These are phyloP conservation scores for Nesoenas mayeri DNA, from an alignment of 2,113 vertebrate species.

Conservation along the genomic window DNA sequence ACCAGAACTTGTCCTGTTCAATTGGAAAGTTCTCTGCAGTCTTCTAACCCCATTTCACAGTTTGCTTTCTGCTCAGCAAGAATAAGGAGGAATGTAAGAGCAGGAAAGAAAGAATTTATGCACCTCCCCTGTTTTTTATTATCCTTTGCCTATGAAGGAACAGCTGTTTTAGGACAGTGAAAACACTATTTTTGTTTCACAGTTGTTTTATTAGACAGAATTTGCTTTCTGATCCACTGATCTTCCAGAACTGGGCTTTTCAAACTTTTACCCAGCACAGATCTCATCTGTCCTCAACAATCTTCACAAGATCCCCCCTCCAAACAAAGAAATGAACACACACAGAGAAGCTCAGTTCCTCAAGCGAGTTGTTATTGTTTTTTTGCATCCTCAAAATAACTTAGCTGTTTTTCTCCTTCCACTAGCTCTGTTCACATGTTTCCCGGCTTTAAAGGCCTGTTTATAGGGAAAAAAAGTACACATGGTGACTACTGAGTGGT, in stretches of 20 bases:
- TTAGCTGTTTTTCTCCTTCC: background rate
- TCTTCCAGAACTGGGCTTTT: background rate
- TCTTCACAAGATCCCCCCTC: background rate
- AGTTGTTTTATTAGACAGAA: background rate
- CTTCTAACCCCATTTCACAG: background rate
- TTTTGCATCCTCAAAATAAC: background rate
- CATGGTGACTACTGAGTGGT: background rate
- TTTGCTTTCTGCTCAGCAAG: background rate
- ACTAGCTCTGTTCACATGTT: background rate
- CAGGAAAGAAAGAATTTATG: background rate
- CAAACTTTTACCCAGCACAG: background rate
- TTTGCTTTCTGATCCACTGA: background rate
- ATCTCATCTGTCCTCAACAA: background rate
- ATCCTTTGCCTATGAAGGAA: background rate
- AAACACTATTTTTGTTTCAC: background rate
- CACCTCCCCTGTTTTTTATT: background rate
- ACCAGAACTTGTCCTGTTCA: background rate
- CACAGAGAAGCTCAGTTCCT: background rate
- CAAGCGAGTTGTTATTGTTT: background rate
- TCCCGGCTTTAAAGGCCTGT: background rate
- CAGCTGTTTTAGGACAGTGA: background rate
- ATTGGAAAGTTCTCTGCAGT: background rate
- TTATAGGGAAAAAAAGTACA: background rate
- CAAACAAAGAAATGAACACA: background rate
- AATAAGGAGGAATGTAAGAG: background rate